Conservation (phyloP, 1,140 invertebrate species). For the Maniola jurtina region DNA sequence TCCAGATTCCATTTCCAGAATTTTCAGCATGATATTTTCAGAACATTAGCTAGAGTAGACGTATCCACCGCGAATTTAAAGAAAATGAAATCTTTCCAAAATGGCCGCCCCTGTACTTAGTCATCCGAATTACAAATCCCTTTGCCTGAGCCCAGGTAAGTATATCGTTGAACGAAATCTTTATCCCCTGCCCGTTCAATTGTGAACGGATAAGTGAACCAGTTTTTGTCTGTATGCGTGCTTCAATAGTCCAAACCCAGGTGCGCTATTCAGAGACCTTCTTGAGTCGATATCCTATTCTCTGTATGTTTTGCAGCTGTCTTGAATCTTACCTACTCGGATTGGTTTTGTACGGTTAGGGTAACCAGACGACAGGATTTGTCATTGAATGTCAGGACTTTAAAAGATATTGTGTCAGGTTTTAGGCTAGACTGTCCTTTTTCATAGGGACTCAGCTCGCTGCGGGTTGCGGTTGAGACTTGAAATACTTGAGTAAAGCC, state of each 20-base stretch:
- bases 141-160: conserved; percentile 9
- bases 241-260: conserved; percentile 14
- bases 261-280: conserved; percentile 22
- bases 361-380: too few relatives aligned
- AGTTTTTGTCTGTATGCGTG: conserved; percentile 14
- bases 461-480: too few relatives aligned
- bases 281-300: conserved; percentile 18
- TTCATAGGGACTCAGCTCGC: too few relatives aligned
- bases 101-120: background rate
- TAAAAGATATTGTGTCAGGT: too few relatives aligned
- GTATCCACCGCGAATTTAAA: too few relatives aligned
- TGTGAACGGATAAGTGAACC: conserved; percentile 16
- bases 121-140: conserved; percentile 16
- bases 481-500: too few relatives aligned
- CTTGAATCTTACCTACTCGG: conserved; percentile 4
- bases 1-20: too few relatives aligned
- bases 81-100: too few relatives aligned
- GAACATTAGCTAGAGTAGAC: too few relatives aligned
- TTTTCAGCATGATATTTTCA: too few relatives aligned
- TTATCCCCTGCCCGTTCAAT: conserved; percentile 13
- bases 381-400: too few relatives aligned
- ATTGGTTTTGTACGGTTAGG: background rate
- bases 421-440: too few relatives aligned
- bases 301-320: conserved; percentile 16
- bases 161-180: conserved; percentile 9